A percentile compares a stretch with the other conserved stretches of the same genome.
phyloP scores from a whole-genome alignment of 2,113 vertebrate species.

The Mus spicilegus region DNA sequence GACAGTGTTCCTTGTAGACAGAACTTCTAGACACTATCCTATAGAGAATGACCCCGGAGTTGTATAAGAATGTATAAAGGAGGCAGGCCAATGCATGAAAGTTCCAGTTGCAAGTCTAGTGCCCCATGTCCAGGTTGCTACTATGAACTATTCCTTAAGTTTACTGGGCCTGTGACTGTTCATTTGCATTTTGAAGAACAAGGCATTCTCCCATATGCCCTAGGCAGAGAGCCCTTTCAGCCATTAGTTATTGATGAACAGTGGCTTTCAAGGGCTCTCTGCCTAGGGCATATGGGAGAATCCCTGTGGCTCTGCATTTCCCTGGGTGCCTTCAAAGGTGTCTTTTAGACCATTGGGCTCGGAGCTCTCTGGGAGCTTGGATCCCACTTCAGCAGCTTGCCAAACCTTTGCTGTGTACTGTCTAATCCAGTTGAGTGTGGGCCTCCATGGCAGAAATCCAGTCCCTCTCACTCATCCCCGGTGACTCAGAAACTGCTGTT shows the following conservation, averaged over 20 bases:
- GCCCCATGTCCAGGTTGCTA: accelerated
- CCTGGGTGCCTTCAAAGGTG: neutral
- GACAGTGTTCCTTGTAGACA: neutral
- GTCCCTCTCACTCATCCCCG: neutral
- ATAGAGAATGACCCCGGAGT: neutral
- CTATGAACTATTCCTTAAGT: neutral
- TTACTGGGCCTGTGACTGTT: neutral
- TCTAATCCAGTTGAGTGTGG: neutral
- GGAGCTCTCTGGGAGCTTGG: neutral
- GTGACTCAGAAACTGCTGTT: neutral
- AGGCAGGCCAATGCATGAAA: neutral
- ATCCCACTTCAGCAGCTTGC: neutral
- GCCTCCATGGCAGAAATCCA: neutral
- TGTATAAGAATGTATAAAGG: neutral
- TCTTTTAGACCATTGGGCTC: neutral
- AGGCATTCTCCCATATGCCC: too few relatives aligned
- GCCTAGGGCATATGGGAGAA: accelerated
- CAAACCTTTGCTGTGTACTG: neutral
- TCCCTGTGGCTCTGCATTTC: neutral
- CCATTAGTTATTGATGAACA: neutral
- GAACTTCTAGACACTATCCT: neutral
- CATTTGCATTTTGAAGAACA: neutral
- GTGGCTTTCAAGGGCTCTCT: too few relatives aligned
- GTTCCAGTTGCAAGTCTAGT: neutral
- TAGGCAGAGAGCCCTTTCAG: too few relatives aligned